Percentiles rank a stretch among this genome's conserved stretches.
phyloP scores from a whole-genome alignment of 2,888 invertebrate genomes.

The Folsomia manolachei region DNA sequence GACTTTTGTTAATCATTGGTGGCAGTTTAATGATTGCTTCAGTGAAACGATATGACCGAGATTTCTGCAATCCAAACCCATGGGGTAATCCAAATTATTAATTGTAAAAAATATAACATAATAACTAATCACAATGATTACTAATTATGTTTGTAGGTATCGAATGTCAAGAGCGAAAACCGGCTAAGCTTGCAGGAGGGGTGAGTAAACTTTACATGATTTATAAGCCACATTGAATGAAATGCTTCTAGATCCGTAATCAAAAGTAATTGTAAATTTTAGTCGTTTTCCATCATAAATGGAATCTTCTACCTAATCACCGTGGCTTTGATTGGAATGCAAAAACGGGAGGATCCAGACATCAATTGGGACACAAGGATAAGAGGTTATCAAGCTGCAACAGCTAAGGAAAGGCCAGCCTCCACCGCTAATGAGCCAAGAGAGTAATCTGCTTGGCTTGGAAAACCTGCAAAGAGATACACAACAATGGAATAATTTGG shows the following conservation, averaged over 20 bases:
- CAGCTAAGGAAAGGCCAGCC: not conserved
- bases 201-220: constrained; percentile 26
- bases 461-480: too few species aligned
- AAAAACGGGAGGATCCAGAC: constrained; percentile 26
- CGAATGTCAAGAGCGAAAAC: constrained; percentile 7
- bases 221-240: not conserved
- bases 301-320: constrained; percentile 34
- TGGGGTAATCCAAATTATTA: too few species aligned
- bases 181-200: constrained; percentile 33
- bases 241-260: constrained; percentile 29
- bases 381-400: constrained; percentile 11
- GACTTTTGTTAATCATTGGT: constrained; percentile 33
- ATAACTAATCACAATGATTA: too few species aligned
- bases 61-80: not conserved
- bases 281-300: constrained; percentile 39
- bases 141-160: too few species aligned
- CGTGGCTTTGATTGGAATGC: constrained; percentile 14
- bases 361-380: constrained; percentile 12
- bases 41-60: constrained; percentile 22
- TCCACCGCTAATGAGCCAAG: not conserved
- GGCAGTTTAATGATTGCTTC: constrained; percentile 35
- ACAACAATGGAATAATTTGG: too few species aligned
- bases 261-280: constrained; percentile 27
- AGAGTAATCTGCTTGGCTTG: not conserved
- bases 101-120: too few species aligned